These are phyloP conservation scores for Microtus agrestis DNA, from an alignment of 2,797 vertebrate genomes.

Conservation along the genomic window DNA sequence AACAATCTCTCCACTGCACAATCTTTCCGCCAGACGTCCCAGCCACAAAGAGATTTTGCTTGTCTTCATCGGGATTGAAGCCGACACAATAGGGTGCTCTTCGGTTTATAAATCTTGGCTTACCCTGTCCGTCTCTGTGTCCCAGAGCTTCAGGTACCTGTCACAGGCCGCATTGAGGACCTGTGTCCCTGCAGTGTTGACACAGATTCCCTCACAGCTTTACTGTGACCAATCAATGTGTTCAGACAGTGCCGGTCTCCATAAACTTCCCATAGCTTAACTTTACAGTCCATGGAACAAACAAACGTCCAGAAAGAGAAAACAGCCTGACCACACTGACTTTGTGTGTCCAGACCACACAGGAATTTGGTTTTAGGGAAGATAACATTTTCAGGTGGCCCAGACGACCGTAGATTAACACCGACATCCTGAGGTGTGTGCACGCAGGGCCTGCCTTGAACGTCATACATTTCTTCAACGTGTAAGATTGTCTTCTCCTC, in stretches of 20 bases:
- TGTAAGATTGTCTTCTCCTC: slow-evolving; percentile 99
- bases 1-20: no score
- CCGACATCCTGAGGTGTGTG: slow-evolving; percentile 98
- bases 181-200: no score
- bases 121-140: no score
- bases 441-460: slow-evolving; percentile 97
- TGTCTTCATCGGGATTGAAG: no score
- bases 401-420: slow-evolving; percentile 94
- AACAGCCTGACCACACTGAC: slow-evolving; percentile 98
- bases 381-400: slow-evolving; percentile 96
- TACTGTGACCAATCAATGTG: slow-evolving; percentile 94
- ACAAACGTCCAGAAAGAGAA: slow-evolving; percentile 94
- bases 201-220: no score
- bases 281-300: slow-evolving; percentile 98
- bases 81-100: no score
- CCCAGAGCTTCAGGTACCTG: no score
- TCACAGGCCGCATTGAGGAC: no score
- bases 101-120: no score
- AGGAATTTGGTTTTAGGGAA: slow-evolving; percentile 98
- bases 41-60: no score
- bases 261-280: slow-evolving; percentile 99
- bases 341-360: slow-evolving; percentile 99
- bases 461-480: slow-evolving; percentile 98
- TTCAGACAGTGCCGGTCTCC: slow-evolving; percentile 95
- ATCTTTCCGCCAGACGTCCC: no score